Percentiles rank a stretch among this genome's conserved stretches.
These are phyloP conservation scores for Halcyon badia DNA, from an alignment of 2,797 vertebrate genomes.

Conservation along the genomic window DNA sequence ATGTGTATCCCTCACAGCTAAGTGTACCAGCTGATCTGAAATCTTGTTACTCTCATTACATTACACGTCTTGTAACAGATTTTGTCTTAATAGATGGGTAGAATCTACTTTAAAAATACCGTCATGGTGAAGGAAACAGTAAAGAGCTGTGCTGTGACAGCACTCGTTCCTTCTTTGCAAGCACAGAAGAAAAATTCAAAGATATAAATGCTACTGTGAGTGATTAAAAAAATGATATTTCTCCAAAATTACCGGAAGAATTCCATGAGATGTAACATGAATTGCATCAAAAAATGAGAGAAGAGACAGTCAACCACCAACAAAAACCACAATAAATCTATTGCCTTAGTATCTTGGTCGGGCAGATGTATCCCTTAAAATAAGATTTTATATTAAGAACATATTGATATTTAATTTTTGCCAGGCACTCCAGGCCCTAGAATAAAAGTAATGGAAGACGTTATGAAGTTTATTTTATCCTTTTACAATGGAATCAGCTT, in stretches of 20 bases:
- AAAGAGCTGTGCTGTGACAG: not conserved
- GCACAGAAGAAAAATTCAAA: not conserved
- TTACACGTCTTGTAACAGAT: not conserved
- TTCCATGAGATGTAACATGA: not conserved
- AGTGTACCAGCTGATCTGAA: not conserved
- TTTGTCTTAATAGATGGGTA: not conserved
- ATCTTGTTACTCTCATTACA: not conserved
- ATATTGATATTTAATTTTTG: not conserved
- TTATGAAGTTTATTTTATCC: not conserved
- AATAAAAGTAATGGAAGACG: not conserved
- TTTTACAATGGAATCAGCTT: not conserved
- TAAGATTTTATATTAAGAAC: not conserved
- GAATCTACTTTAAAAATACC: not conserved
- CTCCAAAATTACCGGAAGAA: not conserved
- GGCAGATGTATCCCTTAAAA: not conserved
- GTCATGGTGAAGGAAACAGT: fast-evolving
- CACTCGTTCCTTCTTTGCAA: not conserved
- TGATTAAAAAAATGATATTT: fast-evolving
- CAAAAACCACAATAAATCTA: no score
- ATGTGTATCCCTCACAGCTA: not conserved
- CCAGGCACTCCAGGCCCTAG: not conserved
- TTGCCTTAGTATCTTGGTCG: not conserved
- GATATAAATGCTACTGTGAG: not conserved
- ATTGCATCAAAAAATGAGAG: not conserved
- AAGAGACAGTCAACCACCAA: not conserved